Evolutionary conservation across 2,113 vertebrate genomes (phyloP).

Genomic region (Anser cygnoides): DNA sequence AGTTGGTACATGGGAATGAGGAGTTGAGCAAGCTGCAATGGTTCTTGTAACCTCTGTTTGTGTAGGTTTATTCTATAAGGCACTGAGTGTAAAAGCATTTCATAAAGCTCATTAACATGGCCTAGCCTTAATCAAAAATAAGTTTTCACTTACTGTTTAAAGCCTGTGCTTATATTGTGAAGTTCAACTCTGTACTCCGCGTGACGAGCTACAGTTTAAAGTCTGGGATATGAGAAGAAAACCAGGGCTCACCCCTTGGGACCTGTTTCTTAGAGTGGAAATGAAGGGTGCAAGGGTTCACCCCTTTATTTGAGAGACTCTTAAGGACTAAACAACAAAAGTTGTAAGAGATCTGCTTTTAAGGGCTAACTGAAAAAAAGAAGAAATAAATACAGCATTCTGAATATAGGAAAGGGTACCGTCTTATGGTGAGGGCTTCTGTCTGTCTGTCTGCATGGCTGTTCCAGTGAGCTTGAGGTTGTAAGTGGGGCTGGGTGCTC

Average conservation of each 20-base stretch:
- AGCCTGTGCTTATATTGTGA: not conserved
- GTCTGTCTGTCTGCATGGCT: accelerated
- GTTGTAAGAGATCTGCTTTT: not conserved
- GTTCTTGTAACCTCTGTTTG: not conserved
- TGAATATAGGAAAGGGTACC: not conserved
- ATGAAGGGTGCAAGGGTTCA: not conserved
- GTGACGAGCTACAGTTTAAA: not conserved
- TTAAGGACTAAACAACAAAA: not conserved
- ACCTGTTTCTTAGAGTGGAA: not conserved
- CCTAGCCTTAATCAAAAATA: not conserved
- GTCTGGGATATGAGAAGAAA: not conserved
- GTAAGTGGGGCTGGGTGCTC: accelerated
- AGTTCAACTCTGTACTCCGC: not conserved
- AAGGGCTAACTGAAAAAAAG: not conserved
- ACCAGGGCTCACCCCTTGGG: accelerated
- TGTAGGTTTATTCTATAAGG: not conserved
- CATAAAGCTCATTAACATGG: not conserved
- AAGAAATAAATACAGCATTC: not conserved
- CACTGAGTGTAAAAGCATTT: not conserved
- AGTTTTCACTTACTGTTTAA: not conserved
- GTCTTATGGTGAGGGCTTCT: not conserved
- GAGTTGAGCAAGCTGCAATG: not conserved
- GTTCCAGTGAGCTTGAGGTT: not conserved
- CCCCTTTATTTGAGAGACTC: not conserved
- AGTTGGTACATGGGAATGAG: not conserved